Base-by-base conservation (phyloP, 2,888 invertebrate genomes). In the Neoscelio sp. region DNA sequence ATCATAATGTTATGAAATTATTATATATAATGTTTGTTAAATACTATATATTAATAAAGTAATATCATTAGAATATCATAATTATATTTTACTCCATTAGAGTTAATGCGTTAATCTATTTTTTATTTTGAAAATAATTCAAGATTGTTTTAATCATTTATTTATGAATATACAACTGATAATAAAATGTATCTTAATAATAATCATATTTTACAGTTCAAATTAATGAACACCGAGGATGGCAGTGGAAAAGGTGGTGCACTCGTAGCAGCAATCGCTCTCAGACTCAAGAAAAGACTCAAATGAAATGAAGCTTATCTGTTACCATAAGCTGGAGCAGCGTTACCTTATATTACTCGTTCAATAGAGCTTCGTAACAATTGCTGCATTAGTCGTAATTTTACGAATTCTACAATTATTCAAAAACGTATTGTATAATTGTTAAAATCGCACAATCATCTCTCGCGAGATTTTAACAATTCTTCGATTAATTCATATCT, bases 201-300 rank as follows among this genome's bases (percentile, higher is more conserved):
- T n/a, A n/a, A 26, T 38, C 7, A 13, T 40, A 7, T 71, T 78
- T 88, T 88, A 1, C 91, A 95, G 95, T 94, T 94, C 85, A 92
- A 93, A 13, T 88, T 96, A 54, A 91, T 94, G 82, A 91, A 93
- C 62, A 95, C 95, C 0, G 95, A 96, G 87, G 96, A 96, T 90
- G 96, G 96, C 46, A 95, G 95, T 88, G 96, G 96, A 18, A 95
- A 96, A 87, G 96, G 96, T 5, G 95, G 95, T 0, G 96, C 95
- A 1, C 91, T 96, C 35, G 94, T 94, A 0, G 95, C 96, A 20
- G 95, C 95, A 76, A 94, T 96, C 82, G 95, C 95, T 0, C 91
- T 92, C 17, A 91, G 93, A 81, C 88, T 94, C 65, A 91, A 92
- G 71, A 86, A 91, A 42, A 89, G 92, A 84, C 78, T 89, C 44